Conservation (phyloP, 2,113 vertebrate genomes). For the Triplophysa tibetana region DNA sequence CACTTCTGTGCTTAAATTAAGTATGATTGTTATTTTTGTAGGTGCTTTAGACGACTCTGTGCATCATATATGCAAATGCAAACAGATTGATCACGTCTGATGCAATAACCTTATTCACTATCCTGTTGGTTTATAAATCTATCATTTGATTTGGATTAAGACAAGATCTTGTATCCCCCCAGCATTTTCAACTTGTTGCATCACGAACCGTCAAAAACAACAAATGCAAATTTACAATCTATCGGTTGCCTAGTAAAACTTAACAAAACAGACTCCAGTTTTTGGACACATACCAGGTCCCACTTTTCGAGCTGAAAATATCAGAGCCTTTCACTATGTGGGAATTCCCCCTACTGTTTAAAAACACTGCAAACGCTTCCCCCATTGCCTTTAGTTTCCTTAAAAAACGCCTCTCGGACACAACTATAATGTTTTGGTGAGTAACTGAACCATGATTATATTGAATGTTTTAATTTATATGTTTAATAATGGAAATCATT, state of each 20-base stretch:
- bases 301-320: slow-evolving; percentile 60
- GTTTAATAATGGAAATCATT: slow-evolving; percentile 35
- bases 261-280: slow-evolving; percentile 51
- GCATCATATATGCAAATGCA: background rate
- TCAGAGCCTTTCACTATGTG: slow-evolving; percentile 67
- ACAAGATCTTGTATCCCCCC: no score
- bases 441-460: slow-evolving; percentile 61
- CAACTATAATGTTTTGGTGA: slow-evolving; percentile 71
- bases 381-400: slow-evolving; percentile 72
- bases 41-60: no score
- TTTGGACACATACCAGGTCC: slow-evolving; percentile 66
- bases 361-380: slow-evolving; percentile 70
- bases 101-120: background rate
- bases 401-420: slow-evolving; percentile 72
- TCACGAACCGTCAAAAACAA: background rate
- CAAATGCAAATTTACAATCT: background rate
- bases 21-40: no score
- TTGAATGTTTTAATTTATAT: background rate
- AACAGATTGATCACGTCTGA: background rate
- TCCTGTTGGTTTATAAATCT: background rate
- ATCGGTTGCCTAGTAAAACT: slow-evolving; percentile 46
- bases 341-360: slow-evolving; percentile 75
- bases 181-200: background rate
- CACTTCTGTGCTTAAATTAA: no score
- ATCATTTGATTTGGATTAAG: background rate